phyloP scores from a whole-genome alignment of 1,140 invertebrate genomes.

The Danaus plexippus region DNA sequence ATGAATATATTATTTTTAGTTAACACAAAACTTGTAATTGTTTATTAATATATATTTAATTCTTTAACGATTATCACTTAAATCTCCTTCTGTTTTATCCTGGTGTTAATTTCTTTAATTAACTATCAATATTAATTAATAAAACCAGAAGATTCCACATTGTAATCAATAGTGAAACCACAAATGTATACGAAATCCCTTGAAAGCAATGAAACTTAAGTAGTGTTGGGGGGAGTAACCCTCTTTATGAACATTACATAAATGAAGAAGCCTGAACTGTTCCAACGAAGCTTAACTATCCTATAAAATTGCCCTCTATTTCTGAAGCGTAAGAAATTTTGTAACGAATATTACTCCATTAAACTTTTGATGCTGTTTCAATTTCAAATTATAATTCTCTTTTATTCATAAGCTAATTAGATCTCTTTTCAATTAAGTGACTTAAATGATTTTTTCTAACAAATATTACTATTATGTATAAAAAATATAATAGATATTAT shows the following conservation, averaged over 20 bases:
- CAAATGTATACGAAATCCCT: conserved; percentile 20
- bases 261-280: conserved; percentile 17
- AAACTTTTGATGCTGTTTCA: conserved; percentile 16
- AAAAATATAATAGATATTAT: no score
- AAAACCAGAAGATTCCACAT: conserved; percentile 9
- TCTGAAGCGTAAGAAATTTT: conserved; percentile 18
- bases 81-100: no score
- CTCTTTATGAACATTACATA: conserved; percentile 14
- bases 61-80: no score
- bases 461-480: no score
- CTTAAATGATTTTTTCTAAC: no score
- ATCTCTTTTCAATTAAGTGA: no score
- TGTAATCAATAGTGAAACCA: conserved; percentile 18
- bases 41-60: no score
- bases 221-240: conserved; percentile 9
- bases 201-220: conserved; percentile 22
- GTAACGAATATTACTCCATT: conserved; percentile 22
- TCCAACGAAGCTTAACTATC: conserved; percentile 16
- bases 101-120: not conserved
- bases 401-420: no score
- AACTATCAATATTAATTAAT: not conserved
- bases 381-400: no score
- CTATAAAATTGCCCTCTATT: conserved; percentile 20
- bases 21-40: no score
- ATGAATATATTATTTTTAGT: no score